Conservation (phyloP, 2,888 invertebrate genomes). For the Cataglyphis albicans region DNA sequence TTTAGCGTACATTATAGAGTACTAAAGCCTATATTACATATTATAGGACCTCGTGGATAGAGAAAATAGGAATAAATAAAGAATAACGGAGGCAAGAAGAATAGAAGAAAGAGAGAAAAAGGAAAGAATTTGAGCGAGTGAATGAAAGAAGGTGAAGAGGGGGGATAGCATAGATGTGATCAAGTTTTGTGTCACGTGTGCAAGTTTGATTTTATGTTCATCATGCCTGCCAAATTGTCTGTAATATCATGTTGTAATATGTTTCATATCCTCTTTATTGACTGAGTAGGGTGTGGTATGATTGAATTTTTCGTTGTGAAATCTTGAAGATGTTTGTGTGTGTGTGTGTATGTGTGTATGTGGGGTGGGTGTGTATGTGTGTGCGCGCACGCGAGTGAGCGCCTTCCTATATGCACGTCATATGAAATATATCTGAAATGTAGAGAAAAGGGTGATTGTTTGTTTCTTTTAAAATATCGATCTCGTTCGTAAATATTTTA, state of each 20-base stretch:
- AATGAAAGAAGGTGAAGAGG: constrained; percentile 27
- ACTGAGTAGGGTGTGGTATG: constrained; percentile 77
- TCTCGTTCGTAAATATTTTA: constrained; percentile 81
- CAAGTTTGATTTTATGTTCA: constrained; percentile 76
- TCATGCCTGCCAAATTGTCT: constrained; percentile 84
- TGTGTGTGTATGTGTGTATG: no score
- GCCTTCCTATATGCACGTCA: constrained; percentile 77
- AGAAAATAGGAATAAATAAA: constrained; percentile 73
- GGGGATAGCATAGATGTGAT: constrained; percentile 64
- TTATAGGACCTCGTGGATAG: constrained; percentile 80
- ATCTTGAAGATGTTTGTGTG: constrained; percentile 50
- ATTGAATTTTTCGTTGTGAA: constrained; percentile 75
- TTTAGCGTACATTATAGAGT: constrained; percentile 82
- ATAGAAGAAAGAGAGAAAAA: constrained; percentile 56
- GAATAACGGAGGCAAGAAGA: constrained; percentile 60
- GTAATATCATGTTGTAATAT: constrained; percentile 72
- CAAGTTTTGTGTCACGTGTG: constrained; percentile 73
- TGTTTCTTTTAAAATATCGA: constrained; percentile 81
- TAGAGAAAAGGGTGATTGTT: constrained; percentile 75
- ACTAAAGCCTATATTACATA: constrained; percentile 83
- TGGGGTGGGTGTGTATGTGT: no score
- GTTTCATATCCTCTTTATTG: constrained; percentile 72
- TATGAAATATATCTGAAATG: constrained; percentile 62
- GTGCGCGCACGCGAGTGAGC: constrained; percentile 9
- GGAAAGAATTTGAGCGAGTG: constrained; percentile 54